Percentiles rank a stretch among this genome's conserved stretches.
These are phyloP conservation scores for Drosophila aff. DNA, from an alignment of 1,140 invertebrate species.

Conservation along the genomic window DNA sequence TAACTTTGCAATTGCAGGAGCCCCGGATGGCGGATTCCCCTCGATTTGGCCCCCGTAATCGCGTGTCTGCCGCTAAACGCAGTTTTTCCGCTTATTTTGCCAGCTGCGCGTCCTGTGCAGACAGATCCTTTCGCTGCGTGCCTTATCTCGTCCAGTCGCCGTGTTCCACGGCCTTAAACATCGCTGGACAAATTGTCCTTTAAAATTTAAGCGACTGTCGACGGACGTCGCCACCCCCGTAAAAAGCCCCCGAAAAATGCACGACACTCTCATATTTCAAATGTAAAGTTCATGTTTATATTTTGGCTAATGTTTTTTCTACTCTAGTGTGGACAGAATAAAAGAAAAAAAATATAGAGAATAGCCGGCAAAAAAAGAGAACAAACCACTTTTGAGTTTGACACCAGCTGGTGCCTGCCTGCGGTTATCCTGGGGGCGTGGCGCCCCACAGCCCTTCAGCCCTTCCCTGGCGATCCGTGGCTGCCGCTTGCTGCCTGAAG, in stretches of 20 bases:
- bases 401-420: slow-evolving; percentile 82
- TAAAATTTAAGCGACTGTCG: slow-evolving; percentile 45
- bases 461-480: slow-evolving; percentile 2
- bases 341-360: slow-evolving; percentile 23
- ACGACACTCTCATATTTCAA: slow-evolving; percentile 67
- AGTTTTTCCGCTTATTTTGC: slow-evolving; percentile 75
- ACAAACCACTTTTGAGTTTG: slow-evolving; percentile 84
- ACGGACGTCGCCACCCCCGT: not conserved
- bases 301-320: slow-evolving; percentile 83
- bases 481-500: slow-evolving; percentile 64
- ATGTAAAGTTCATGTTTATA: slow-evolving; percentile 81
- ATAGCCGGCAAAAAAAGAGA: slow-evolving; percentile 51
- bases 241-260: slow-evolving; percentile 16
- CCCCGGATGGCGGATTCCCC: slow-evolving; percentile 3
- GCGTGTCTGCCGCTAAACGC: slow-evolving; percentile 71
- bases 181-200: slow-evolving; percentile 38
- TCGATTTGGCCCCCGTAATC: slow-evolving; percentile 5
- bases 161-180: slow-evolving; percentile 55
- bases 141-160: slow-evolving; percentile 73
- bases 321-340: slow-evolving; percentile 44
- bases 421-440: slow-evolving; percentile 53
- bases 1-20: slow-evolving; percentile 77
- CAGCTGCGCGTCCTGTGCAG: slow-evolving; percentile 71
- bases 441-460: slow-evolving; percentile 6
- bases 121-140: slow-evolving; percentile 71